Evolutionary conservation across 2,113 vertebrate species (phyloP).

Genomic region (Chionis minor): DNA sequence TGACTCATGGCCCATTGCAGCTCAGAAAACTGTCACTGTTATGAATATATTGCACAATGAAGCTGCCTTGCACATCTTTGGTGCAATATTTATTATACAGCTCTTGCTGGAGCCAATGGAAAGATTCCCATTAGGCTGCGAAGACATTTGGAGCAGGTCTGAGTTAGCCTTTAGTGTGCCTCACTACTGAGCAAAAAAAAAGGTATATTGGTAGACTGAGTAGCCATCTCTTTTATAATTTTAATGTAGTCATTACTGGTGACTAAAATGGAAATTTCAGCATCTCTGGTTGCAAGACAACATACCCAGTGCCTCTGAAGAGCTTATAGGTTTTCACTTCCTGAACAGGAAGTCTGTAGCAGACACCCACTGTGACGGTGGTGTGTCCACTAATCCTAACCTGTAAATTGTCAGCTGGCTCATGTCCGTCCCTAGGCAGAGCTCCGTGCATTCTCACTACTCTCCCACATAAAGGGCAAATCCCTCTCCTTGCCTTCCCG

Average conservation of each 20-base stretch:
- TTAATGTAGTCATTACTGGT: background rate
- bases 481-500: background rate
- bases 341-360: background rate
- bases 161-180: background rate
- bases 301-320: background rate
- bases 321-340: background rate
- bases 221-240: background rate
- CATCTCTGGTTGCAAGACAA: background rate
- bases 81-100: background rate
- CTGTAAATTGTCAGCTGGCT: background rate
- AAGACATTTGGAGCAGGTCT: background rate
- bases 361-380: background rate
- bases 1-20: slow-evolving; percentile 8
- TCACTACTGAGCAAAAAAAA: background rate
- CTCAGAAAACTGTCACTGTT: background rate
- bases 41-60: background rate
- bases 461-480: background rate
- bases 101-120: background rate
- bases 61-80: background rate
- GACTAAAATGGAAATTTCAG: background rate
- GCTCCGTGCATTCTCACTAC: background rate
- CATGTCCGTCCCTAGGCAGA: background rate
- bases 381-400: background rate
- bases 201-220: background rate
- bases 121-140: background rate